Conservation (phyloP, 2,888 invertebrate species). For the Drosophila flavopinicola region DNA sequence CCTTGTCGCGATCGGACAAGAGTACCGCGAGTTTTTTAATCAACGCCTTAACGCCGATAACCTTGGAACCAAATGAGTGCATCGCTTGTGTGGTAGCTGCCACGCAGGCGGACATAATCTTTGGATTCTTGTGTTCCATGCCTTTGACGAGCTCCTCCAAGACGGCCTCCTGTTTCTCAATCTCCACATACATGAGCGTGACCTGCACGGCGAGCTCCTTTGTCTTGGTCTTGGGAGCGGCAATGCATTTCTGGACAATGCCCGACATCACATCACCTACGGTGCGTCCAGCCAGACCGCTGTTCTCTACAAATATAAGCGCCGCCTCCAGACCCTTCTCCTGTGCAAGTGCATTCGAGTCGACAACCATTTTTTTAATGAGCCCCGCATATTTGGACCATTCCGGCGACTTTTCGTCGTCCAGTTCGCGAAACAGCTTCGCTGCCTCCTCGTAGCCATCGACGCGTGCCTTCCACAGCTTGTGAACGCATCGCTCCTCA, state of each 20-base stretch:
- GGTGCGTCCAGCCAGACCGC: constrained; percentile 93
- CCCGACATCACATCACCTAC: constrained; percentile 95
- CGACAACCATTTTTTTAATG: constrained; percentile 96
- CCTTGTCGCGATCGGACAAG: constrained; percentile 95
- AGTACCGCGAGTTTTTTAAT: constrained; percentile 94
- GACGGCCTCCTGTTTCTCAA: constrained; percentile 96
- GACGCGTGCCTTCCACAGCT: constrained; percentile 97
- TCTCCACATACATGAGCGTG: constrained; percentile 96
- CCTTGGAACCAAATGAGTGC: constrained; percentile 96
- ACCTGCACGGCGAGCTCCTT: constrained; percentile 96
- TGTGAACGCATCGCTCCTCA: constrained; percentile 96
- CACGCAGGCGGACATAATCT: constrained; percentile 94
- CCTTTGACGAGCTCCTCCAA: constrained; percentile 96
- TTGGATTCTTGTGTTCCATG: constrained; percentile 97
- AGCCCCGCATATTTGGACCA: constrained; percentile 96
- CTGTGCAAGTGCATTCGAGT: constrained; percentile 97
- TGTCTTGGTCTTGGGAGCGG: constrained; percentile 95
- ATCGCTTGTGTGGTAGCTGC: constrained; percentile 90
- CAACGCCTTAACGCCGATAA: constrained; percentile 93
- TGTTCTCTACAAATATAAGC: constrained; percentile 95
- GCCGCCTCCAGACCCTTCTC: constrained; percentile 98
- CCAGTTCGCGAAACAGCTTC: constrained; percentile 93
- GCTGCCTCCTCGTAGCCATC: constrained; percentile 97
- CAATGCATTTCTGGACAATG: constrained; percentile 95
- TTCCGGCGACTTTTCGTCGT: constrained; percentile 96